These are phyloP conservation scores for Smittia aterrima DNA, from an alignment of 2,888 invertebrate species.

Conservation along the genomic window DNA sequence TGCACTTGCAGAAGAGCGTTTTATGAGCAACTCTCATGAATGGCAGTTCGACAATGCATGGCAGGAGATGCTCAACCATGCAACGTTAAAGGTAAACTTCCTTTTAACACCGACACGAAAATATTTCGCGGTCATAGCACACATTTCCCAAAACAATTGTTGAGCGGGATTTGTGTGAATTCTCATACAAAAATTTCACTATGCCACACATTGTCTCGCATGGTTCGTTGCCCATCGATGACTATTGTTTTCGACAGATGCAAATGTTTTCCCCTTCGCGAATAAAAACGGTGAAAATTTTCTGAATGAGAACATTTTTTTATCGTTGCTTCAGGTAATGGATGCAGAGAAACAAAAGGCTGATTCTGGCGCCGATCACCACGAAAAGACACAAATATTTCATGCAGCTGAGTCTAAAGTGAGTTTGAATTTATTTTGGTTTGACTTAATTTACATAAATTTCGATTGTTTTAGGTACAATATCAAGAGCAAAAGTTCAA, in stretches of 20 bases:
- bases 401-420: slow-evolving; percentile 78
- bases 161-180: too few species aligned
- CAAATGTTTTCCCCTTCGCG: background rate
- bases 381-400: slow-evolving; percentile 74
- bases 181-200: too few species aligned
- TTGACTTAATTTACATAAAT: slow-evolving; percentile 2
- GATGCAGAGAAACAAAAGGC: slow-evolving; percentile 90
- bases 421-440: slow-evolving; percentile 41
- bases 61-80: slow-evolving; percentile 97
- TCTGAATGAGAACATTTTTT: slow-evolving; percentile 30
- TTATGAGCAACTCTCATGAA: slow-evolving; percentile 55
- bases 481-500: slow-evolving; percentile 78
- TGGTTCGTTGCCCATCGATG: too few species aligned
- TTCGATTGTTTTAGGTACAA: slow-evolving; percentile 58
- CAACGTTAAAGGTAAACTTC: slow-evolving; percentile 78
- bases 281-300: background rate
- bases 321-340: slow-evolving; percentile 71
- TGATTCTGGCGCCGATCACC: slow-evolving; percentile 84
- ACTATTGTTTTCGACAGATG: background rate
- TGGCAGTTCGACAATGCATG: slow-evolving; percentile 90
- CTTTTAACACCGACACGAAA: background rate
- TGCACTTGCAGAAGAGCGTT: slow-evolving; percentile 79
- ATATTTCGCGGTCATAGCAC: background rate
- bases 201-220: too few species aligned
- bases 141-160: too few species aligned